phyloP scores from a whole-genome alignment of 2,113 vertebrate species.

The Apodemus speciosus region DNA sequence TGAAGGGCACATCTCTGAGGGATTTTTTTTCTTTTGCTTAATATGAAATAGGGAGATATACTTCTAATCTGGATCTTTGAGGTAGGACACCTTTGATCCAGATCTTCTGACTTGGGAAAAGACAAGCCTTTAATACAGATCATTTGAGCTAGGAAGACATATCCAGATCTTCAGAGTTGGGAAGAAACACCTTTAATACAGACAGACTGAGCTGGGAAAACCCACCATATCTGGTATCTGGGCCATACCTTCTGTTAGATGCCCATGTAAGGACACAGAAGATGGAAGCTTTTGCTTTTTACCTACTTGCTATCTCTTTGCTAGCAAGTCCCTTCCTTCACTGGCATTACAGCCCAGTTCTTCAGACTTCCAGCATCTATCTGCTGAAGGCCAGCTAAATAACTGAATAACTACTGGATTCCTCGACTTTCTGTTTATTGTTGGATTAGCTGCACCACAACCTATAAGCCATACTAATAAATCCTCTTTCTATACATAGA shows the following conservation, averaged over 20 bases:
- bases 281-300: not conserved
- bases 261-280: not conserved
- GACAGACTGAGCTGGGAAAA: not conserved
- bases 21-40: not conserved
- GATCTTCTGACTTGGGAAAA: not conserved
- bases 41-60: not conserved
- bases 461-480: not conserved
- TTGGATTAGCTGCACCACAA: not conserved
- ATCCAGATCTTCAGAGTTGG: not conserved
- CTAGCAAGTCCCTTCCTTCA: not conserved
- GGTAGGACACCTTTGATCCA: not conserved
- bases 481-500: not conserved
- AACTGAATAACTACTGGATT: not conserved
- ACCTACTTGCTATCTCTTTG: not conserved
- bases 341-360: too few species aligned
- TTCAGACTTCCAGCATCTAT: not conserved
- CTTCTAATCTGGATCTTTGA: not conserved
- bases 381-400: not conserved
- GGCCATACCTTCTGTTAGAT: not conserved
- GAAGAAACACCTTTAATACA: not conserved
- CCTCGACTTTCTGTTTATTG: not conserved
- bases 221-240: not conserved
- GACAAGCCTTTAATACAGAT: not conserved
- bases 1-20: not conserved
- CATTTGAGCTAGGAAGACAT: not conserved